Evolutionary conservation across 2,113 vertebrate species (phyloP).

Genomic region (Lepisosteus osseus): DNA sequence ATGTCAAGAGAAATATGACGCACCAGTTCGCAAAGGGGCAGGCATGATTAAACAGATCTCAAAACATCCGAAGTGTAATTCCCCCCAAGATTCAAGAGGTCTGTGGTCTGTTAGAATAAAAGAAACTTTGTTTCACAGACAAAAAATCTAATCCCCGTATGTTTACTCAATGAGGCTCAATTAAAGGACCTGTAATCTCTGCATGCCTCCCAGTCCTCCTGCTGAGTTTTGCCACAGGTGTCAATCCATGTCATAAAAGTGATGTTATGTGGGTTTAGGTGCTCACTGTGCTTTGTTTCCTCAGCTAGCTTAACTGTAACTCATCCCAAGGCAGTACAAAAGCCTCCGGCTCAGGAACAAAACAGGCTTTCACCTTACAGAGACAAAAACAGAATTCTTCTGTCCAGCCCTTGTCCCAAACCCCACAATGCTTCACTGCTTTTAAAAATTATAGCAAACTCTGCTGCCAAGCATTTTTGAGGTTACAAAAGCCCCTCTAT

Average conservation of each 20-base stretch:
- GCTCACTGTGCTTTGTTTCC: neutral
- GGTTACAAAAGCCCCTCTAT: slow-evolving; percentile 1
- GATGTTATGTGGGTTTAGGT: neutral
- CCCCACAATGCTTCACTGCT: neutral
- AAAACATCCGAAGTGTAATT: slow-evolving; percentile 49
- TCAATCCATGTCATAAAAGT: neutral
- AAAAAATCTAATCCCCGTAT: slow-evolving; percentile 50
- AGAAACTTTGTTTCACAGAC: slow-evolving; percentile 60
- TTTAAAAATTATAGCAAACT: neutral
- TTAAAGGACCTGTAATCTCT: slow-evolving; percentile 47
- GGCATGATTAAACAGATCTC: slow-evolving; percentile 61
- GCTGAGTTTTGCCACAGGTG: neutral
- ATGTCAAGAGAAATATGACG: slow-evolving; percentile 52
- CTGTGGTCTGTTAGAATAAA: slow-evolving; percentile 52
- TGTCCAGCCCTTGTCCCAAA: neutral
- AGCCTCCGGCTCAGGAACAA: neutral
- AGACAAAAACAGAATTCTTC: neutral
- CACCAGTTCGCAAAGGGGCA: slow-evolving; percentile 32
- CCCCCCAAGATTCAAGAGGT: slow-evolving; percentile 22
- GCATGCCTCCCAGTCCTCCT: slow-evolving; percentile 14
- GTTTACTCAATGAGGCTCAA: slow-evolving; percentile 62
- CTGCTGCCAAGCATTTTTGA: slow-evolving; percentile 11
- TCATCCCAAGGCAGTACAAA: neutral
- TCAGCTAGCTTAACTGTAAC: neutral
- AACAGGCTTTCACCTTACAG: slow-evolving; percentile 4